Conservation (phyloP, 2,797 vertebrate genomes). For the Capromys pilorides region DNA sequence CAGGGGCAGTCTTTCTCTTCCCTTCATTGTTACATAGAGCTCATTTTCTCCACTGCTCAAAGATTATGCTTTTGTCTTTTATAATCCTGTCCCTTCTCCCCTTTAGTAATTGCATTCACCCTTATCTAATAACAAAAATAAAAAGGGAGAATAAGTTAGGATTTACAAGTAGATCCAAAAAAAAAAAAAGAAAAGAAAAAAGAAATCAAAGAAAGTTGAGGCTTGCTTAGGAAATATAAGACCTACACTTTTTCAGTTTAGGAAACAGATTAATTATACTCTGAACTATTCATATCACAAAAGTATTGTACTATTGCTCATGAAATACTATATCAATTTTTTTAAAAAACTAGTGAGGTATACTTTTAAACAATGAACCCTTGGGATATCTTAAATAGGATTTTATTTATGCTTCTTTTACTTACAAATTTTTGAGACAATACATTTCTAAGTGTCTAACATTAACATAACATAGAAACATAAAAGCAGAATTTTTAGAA, state of each 20-base stretch:
- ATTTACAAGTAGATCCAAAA: constrained; percentile 24
- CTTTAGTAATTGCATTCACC: constrained; percentile 51
- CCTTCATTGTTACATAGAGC: background rate
- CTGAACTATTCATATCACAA: constrained; percentile 24
- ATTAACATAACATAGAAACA: background rate
- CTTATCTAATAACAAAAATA: constrained; percentile 54
- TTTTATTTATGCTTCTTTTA: constrained; percentile 24
- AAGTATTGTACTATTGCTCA: constrained; percentile 13
- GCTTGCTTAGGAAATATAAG: constrained; percentile 36
- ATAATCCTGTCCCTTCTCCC: constrained; percentile 45
- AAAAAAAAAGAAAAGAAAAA: background rate
- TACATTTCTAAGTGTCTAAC: background rate
- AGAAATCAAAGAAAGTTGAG: constrained; percentile 14
- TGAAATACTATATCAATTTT: background rate
- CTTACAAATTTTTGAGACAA: background rate
- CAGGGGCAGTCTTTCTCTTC: background rate
- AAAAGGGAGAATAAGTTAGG: constrained; percentile 37
- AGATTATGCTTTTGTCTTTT: constrained; percentile 56
- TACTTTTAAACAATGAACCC: background rate
- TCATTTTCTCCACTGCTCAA: background rate
- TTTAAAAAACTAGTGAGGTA: background rate
- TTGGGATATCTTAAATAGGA: background rate
- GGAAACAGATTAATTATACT: constrained; percentile 46
- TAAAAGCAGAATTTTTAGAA: background rate
- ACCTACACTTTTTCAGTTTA: constrained; percentile 60